phyloP scores from a whole-genome alignment of 1,140 invertebrate genomes.

The Drosophila punjabiensis region DNA sequence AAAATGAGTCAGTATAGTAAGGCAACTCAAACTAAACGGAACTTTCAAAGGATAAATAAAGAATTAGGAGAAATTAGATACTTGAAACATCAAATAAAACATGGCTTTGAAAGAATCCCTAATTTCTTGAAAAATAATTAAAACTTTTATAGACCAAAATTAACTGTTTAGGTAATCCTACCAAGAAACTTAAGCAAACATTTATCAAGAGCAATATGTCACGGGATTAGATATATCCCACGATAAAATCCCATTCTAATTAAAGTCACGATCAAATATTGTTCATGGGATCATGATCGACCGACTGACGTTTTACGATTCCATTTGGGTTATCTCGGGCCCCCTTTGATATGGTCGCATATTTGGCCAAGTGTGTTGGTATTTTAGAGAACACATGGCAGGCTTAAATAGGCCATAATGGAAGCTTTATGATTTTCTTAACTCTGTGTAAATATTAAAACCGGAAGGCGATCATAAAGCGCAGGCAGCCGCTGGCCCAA shows the following conservation, averaged over 20 bases:
- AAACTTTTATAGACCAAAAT: neutral
- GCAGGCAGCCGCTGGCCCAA: conserved; percentile 47
- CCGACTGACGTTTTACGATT: conserved; percentile 30
- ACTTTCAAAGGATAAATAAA: neutral
- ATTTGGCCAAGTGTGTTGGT: conserved; percentile 29
- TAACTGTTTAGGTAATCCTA: neutral
- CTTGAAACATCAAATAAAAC: neutral
- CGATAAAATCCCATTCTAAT: conserved; percentile 29
- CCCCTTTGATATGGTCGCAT: conserved; percentile 43
- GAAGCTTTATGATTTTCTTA: conserved; percentile 73
- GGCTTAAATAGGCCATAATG: conserved; percentile 57
- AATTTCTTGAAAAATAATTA: neutral
- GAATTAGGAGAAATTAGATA: neutral
- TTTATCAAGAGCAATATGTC: neutral
- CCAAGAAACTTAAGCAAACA: neutral
- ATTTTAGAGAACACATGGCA: conserved; percentile 24
- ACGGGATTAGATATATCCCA: conserved; percentile 5
- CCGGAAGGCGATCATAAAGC: conserved; percentile 77
- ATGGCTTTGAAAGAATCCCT: neutral
- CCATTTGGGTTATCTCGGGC: conserved; percentile 39
- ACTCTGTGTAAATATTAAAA: conserved; percentile 71
- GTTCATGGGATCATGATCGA: conserved; percentile 30
- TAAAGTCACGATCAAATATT: conserved; percentile 42
- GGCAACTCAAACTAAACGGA: neutral
- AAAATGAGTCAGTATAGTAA: neutral